Conservation (phyloP, 2,888 invertebrate species). For the Heliconius ismenius region DNA sequence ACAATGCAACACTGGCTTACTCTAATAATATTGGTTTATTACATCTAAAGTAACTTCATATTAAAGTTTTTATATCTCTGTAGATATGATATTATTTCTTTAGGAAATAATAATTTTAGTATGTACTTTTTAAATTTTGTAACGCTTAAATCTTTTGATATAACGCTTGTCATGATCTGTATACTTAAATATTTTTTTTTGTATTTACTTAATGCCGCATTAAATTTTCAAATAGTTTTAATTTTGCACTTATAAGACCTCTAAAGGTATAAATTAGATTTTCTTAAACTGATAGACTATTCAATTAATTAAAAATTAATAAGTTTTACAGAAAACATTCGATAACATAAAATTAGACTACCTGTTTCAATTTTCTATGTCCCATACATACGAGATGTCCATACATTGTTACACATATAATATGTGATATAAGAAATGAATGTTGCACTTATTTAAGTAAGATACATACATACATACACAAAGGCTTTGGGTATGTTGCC, state of each 20-base stretch:
- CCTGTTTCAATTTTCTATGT: neutral
- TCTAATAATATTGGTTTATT: slow-evolving; percentile 59
- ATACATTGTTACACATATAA: neutral
- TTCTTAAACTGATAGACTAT: neutral
- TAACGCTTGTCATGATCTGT: neutral
- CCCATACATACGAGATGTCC: neutral
- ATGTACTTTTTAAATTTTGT: neutral
- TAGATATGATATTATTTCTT: neutral
- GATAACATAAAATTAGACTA: neutral
- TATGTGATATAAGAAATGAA: neutral
- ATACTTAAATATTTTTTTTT: neutral
- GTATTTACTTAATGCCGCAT: neutral
- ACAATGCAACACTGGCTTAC: slow-evolving; percentile 60
- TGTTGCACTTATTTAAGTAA: slow-evolving; percentile 3
- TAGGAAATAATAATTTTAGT: neutral
- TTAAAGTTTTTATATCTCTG: neutral
- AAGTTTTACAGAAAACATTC: neutral
- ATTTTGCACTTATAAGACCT: neutral
- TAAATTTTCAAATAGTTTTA: neutral
- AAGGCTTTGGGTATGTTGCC: slow-evolving; percentile 51
- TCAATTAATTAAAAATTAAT: neutral
- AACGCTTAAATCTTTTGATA: no score
- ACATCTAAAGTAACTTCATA: slow-evolving; percentile 3
- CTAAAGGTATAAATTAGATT: no score
- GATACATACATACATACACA: slow-evolving; percentile 53